Evolutionary conservation across 1,140 invertebrate genomes (phyloP).

Genomic region (Pseudomyrmex dendroicus): DNA sequence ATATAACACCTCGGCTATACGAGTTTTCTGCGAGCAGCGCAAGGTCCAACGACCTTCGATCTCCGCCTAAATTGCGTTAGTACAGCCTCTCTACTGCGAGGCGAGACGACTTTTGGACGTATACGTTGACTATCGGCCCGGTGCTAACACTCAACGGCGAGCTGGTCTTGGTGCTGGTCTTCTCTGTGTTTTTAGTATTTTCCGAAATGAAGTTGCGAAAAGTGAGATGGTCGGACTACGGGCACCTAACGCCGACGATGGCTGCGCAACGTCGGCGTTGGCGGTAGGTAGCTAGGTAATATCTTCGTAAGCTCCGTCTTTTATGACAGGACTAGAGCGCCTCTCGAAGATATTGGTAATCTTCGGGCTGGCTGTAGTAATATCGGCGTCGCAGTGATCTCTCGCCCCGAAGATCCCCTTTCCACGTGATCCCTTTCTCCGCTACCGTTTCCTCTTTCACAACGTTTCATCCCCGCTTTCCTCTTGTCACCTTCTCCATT

Average conservation of each 20-base stretch:
- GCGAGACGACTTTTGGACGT: not conserved
- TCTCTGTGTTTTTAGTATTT: constrained; percentile 80
- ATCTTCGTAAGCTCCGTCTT: constrained; percentile 84
- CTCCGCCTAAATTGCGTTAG: constrained; percentile 46
- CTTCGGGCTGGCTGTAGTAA: constrained; percentile 82
- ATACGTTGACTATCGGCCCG: constrained; percentile 14
- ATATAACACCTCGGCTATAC: constrained; percentile 32
- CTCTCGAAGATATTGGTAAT: constrained; percentile 86
- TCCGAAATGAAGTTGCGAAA: constrained; percentile 82
- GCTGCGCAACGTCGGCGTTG: constrained; percentile 46
- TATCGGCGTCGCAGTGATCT: constrained; percentile 84
- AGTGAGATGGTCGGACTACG: constrained; percentile 70
- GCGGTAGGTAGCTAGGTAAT: constrained; percentile 79
- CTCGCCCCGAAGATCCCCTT: constrained; percentile 77
- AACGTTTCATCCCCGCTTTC: constrained; percentile 28
- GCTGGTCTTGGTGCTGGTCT: constrained; percentile 47
- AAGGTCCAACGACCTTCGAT: constrained; percentile 4
- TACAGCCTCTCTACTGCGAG: not conserved
- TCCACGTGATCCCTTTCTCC: constrained; percentile 18
- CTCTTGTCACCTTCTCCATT: constrained; percentile 1
- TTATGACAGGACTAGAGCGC: constrained; percentile 83
- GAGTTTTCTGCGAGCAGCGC: constrained; percentile 20
- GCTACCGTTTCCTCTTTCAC: constrained; percentile 54
- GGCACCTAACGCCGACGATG: constrained; percentile 61
- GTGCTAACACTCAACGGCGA: constrained; percentile 44